A percentile compares a stretch with the other conserved stretches of the same genome.
Conservation (phyloP, 2,888 invertebrate species). For the Toxonevra muliebris region DNA sequence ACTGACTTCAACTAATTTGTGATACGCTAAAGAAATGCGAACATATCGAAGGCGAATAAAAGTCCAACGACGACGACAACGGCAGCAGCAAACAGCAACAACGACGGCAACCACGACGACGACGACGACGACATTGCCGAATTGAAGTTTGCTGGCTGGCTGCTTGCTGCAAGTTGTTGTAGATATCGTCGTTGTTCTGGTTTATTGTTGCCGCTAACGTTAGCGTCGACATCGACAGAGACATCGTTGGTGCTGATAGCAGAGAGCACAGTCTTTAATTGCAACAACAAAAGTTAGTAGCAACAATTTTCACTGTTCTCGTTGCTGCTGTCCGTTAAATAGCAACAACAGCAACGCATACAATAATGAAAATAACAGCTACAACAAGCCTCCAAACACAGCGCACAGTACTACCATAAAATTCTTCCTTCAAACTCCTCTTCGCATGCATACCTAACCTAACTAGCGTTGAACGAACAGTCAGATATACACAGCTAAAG, state of each 20-base stretch:
- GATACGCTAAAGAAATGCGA: conserved; percentile 23
- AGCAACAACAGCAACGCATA: background rate
- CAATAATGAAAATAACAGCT: background rate
- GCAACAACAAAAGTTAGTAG: too few relatives aligned
- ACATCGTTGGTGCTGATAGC: too few relatives aligned
- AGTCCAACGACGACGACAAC: background rate
- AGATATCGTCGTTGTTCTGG: too few relatives aligned
- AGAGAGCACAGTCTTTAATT: too few relatives aligned
- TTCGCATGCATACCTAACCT: too few relatives aligned
- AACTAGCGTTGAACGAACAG: background rate
- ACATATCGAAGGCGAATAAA: conserved; percentile 26
- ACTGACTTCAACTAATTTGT: conserved; percentile 48
- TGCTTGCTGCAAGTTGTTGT: conserved; percentile 12
- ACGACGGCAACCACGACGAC: background rate
- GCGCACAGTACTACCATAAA: background rate
- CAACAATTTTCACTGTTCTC: background rate
- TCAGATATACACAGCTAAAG: background rate
- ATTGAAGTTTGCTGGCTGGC: background rate
- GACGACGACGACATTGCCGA: background rate
- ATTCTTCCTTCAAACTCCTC: background rate
- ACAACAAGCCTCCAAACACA: background rate
- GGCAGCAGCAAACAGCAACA: conserved; percentile 1
- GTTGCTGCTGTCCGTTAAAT: conserved; percentile 26
- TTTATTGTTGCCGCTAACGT: background rate
- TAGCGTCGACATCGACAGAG: background rate